phyloP scores from a whole-genome alignment of 2,888 invertebrate genomes.

The Drosophila flavopinicola region DNA sequence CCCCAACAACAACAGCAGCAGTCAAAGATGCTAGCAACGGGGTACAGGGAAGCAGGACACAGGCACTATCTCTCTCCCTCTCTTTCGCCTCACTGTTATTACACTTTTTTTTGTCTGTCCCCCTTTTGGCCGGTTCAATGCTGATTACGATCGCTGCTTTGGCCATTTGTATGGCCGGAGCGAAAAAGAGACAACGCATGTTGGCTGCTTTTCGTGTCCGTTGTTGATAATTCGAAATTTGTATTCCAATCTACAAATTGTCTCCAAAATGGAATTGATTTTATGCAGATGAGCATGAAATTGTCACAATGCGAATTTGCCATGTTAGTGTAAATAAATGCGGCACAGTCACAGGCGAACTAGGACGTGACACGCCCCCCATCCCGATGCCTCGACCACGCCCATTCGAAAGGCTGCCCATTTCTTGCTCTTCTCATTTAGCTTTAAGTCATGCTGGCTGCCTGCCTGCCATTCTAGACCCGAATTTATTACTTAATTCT shows the following conservation, averaged over 20 bases:
- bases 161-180: conserved; percentile 47
- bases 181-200: conserved; percentile 28
- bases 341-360: conserved; percentile 26
- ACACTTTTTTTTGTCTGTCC: neutral
- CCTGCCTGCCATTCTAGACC: conserved; percentile 19
- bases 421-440: conserved; percentile 1
- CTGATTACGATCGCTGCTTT: conserved; percentile 75
- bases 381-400: neutral
- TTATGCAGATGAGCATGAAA: conserved; percentile 85
- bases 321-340: conserved; percentile 80
- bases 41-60: conserved; percentile 23
- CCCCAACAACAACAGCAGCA: conserved; percentile 25
- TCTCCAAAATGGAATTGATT: conserved; percentile 85
- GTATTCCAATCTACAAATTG: conserved; percentile 85
- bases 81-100: too few relatives aligned
- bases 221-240: conserved; percentile 84
- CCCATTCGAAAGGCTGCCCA: conserved; percentile 12
- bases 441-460: conserved; percentile 33
- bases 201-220: conserved; percentile 62
- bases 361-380: conserved; percentile 53
- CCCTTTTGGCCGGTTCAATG: conserved; percentile 63
- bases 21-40: neutral
- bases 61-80: neutral
- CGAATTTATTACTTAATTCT: conserved; percentile 68
- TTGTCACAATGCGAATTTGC: conserved; percentile 80